Conservation (phyloP, 2,888 invertebrate species). For the Noctua comes region DNA sequence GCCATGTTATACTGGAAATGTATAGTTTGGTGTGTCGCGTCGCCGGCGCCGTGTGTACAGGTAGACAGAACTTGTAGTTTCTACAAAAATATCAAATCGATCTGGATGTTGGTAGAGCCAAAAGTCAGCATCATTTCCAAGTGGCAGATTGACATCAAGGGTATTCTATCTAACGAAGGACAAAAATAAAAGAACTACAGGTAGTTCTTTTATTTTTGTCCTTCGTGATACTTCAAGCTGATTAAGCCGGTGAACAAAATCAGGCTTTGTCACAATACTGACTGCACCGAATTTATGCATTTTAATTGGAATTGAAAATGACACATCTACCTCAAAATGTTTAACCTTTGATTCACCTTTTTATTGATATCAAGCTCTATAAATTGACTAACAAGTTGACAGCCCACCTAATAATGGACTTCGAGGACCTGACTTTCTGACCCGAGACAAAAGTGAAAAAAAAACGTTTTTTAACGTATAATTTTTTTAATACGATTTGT, state of each 20-base stretch:
- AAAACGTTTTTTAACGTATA: too few relatives aligned
- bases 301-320: conserved; percentile 24
- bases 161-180: too few relatives aligned
- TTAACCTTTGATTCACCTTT: conserved; percentile 29
- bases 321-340: conserved; percentile 8
- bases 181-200: neutral
- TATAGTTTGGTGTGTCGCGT: too few relatives aligned
- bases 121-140: neutral
- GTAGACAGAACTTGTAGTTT: neutral
- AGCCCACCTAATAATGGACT: neutral
- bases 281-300: conserved; percentile 1
- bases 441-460: neutral
- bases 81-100: neutral
- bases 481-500: neutral
- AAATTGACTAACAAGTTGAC: conserved; percentile 21
- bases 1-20: too few relatives aligned
- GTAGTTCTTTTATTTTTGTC: too few relatives aligned
- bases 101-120: neutral
- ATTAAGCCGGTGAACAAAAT: neutral
- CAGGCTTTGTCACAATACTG: neutral
- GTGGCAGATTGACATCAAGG: neutral
- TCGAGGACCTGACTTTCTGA: neutral
- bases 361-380: conserved; percentile 20
- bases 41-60: too few relatives aligned
- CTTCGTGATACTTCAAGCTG: neutral